Evolutionary conservation across 2,113 vertebrate genomes (phyloP).

Genomic region (Lathamus discolor): DNA sequence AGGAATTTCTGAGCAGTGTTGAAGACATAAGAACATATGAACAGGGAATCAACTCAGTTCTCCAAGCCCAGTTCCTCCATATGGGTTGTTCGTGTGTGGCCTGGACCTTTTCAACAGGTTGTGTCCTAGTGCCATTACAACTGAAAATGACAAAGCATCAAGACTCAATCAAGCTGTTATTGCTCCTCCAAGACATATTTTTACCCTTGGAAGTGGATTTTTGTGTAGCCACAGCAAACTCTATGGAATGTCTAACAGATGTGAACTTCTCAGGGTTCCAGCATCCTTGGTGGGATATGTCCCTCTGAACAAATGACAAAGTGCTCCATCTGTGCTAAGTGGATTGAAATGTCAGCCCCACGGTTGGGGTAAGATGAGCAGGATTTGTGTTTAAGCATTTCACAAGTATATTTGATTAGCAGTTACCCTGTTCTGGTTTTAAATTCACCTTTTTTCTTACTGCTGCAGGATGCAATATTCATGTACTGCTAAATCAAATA

Average conservation of each 20-base stretch:
- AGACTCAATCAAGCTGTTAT: background rate
- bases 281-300: background rate
- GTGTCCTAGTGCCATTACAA: background rate
- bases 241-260: background rate
- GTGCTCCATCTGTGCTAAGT: conserved; percentile 18
- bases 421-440: background rate
- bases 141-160: background rate
- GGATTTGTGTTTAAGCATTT: background rate
- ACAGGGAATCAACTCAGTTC: background rate
- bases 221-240: background rate
- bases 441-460: background rate
- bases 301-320: background rate
- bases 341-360: conserved; percentile 16
- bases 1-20: background rate
- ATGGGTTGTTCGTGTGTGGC: background rate
- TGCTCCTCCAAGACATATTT: background rate
- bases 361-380: background rate
- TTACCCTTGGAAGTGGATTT: background rate
- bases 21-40: background rate
- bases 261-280: background rate
- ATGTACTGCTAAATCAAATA: conserved; percentile 45
- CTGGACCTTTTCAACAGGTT: background rate
- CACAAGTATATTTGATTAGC: background rate
- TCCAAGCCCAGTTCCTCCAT: background rate
- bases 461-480: conserved; percentile 39